Evolutionary conservation across 2,888 invertebrate species (phyloP), one percentile per base, ranked within the genome.

Genomic region (Himalopsyche anomala): DNA sequence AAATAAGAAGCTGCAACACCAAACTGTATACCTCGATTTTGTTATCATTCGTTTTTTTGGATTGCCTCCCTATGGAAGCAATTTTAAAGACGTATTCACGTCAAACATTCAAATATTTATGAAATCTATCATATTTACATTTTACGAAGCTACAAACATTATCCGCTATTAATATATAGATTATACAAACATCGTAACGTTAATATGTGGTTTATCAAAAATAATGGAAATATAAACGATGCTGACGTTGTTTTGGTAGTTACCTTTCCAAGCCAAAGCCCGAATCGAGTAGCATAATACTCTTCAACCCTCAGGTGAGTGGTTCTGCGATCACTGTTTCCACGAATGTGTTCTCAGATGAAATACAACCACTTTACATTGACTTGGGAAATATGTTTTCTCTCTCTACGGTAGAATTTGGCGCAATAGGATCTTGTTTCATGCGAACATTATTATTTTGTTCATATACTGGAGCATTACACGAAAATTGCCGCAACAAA

Each of bases 321-420:
- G 6, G n/a, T 62, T 62, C 8, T 19, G 62, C 62, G 62, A 19
- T 62, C 62, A 62, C 62, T 19, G 62, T 62, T 62, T 62, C 62
- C 28, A 19, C 62, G 62, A 62, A 62, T 62, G 62, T 19, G 19
- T 19, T 62, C 62, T n/a, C 62, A 62, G 62, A 19, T 62, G 62
- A 62, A 62, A 62, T 62, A 62, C 19, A 62, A 62, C 62, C 62
- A 62, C 62, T 62, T 62, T 62, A 62, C 62, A 62, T 62, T 62
- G 62, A 28, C 62, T 62, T 62, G 62, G 62, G 62, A 28, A 62
- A 28, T 62, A 62, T 62, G 62, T 62, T 28, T 28, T 62, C 62
- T 28, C 9, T 17, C 62, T 62, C 62, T 19, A 9, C 62, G n/a
- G 62, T 62, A 9, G 62, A 19, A 8, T 62, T 62, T 19, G 19